phyloP scores from a whole-genome alignment of 2,888 invertebrate species.

The Taenaris catops region DNA sequence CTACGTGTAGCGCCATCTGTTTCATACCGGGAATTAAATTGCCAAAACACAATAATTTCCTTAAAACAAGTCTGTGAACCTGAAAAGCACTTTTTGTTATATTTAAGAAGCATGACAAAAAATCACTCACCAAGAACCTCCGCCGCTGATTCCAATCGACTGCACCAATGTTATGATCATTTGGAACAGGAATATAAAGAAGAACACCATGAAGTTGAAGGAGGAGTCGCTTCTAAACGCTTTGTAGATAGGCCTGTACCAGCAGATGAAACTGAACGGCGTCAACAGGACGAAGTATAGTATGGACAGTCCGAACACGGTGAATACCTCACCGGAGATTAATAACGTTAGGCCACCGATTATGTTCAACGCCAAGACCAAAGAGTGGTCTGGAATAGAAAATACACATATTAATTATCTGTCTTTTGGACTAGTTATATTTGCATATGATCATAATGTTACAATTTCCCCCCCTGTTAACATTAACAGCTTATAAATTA shows the following conservation, averaged over 20 bases:
- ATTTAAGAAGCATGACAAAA: neutral
- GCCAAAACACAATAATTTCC: no score
- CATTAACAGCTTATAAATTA: no score
- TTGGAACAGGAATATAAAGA: constrained; percentile 99
- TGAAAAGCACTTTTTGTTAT: no score
- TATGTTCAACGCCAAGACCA: constrained; percentile 91
- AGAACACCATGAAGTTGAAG: constrained; percentile 99
- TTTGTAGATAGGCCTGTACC: constrained; percentile 99
- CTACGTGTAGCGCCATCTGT: no score
- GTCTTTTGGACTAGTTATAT: no score
- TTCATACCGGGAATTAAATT: no score
- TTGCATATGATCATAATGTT: no score
- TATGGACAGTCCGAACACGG: constrained; percentile 92
- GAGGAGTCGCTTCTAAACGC: constrained; percentile 99
- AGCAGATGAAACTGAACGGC: constrained; percentile 98
- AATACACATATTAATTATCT: no score
- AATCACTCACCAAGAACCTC: constrained; percentile 91
- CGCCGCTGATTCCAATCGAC: constrained; percentile 90
- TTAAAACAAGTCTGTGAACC: no score
- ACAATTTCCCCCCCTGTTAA: no score
- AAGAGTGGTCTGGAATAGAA: constrained; percentile 89
- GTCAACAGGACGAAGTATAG: constrained; percentile 94
- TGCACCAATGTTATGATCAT: constrained; percentile 93
- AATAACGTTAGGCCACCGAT: constrained; percentile 91
- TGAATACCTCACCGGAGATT: constrained; percentile 79